Percentiles rank a stretch among this genome's conserved stretches.
Evolutionary conservation across 1,140 invertebrate species (phyloP).

Genomic region (Tetraneura akinire): DNA sequence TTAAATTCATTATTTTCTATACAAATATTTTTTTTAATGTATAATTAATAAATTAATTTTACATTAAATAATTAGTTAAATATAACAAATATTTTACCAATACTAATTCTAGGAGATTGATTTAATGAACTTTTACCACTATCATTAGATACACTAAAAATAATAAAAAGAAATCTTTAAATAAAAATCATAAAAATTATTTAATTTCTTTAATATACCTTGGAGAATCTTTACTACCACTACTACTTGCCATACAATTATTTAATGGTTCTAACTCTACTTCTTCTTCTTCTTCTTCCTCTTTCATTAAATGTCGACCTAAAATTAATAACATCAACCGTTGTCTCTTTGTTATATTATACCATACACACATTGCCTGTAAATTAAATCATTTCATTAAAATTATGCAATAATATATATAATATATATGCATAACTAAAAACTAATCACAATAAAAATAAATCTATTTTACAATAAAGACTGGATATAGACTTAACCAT

Average conservation of each 20-base stretch:
- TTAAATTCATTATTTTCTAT: constrained; percentile 33
- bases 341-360: constrained; percentile 83
- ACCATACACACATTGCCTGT: constrained; percentile 83
- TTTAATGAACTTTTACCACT: constrained; percentile 42
- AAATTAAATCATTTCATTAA: constrained; percentile 39
- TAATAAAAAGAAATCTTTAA: background rate
- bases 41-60: background rate
- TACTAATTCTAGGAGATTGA: constrained; percentile 22
- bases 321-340: constrained; percentile 77
- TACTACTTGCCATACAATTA: constrained; percentile 6
- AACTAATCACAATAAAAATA: background rate
- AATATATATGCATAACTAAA: background rate
- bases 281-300: constrained; percentile 50
- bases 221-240: background rate
- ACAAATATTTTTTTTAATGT: background rate
- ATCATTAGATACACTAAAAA: constrained; percentile 32
- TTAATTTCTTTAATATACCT: background rate
- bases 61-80: background rate
- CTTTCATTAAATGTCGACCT: constrained; percentile 63
- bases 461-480: too few species aligned
- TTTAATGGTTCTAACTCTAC: constrained; percentile 28
- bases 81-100: constrained; percentile 6
- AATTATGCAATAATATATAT: too few species aligned
- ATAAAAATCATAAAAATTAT: background rate
- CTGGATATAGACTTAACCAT: too few species aligned